A percentile compares a stretch with the other conserved stretches of the same genome.
phyloP scores from a whole-genome alignment of 2,888 invertebrate genomes.

The Spialia ferax region DNA sequence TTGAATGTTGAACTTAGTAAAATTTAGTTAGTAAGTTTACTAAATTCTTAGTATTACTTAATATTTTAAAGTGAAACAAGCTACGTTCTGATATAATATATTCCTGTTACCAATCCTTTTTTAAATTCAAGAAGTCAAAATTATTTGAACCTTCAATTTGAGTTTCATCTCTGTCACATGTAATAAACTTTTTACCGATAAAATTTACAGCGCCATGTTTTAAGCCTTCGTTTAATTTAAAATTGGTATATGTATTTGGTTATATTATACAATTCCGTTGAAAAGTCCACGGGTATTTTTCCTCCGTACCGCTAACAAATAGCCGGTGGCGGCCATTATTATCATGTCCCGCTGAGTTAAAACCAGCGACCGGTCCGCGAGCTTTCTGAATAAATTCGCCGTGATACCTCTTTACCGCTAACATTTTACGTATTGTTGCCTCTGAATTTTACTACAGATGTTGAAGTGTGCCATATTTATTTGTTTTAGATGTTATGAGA shows the following conservation, averaged over 20 bases:
- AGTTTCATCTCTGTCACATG: background rate
- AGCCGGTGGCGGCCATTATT: constrained; percentile 22
- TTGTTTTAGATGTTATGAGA: too few species aligned
- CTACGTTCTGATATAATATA: too few species aligned
- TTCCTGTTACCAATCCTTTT: too few species aligned
- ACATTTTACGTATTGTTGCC: constrained; percentile 19
- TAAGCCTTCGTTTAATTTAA: background rate
- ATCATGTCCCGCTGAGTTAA: constrained; percentile 29
- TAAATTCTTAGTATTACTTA: too few species aligned
- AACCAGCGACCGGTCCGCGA: constrained; percentile 11
- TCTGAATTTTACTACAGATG: constrained; percentile 11
- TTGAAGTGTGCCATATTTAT: too few species aligned
- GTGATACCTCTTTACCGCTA: constrained; percentile 13
- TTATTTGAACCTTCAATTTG: background rate
- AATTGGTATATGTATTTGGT: background rate
- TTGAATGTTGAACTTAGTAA: too few species aligned
- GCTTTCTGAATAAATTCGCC: constrained; percentile 28
- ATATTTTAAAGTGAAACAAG: too few species aligned
- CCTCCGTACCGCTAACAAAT: constrained; percentile 1
- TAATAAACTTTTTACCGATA: background rate
- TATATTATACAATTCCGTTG: background rate
- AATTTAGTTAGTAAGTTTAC: too few species aligned
- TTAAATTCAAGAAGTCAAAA: background rate
- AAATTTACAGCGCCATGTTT: background rate
- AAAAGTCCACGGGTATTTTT: background rate